Conservation (phyloP, 1,140 invertebrate species). For the Dreissena rostriformis region DNA sequence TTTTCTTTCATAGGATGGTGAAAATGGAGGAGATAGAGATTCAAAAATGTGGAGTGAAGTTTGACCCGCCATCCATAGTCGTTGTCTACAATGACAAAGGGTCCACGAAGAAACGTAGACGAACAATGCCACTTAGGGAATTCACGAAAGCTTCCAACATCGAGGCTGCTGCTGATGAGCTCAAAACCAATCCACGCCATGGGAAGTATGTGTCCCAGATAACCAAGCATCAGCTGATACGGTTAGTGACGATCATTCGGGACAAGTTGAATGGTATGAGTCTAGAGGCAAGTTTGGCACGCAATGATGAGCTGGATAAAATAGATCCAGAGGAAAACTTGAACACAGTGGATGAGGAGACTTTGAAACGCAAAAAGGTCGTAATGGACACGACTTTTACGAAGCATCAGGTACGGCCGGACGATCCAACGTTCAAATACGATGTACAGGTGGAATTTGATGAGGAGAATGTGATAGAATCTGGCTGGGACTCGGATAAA, state of each 20-base stretch:
- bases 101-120: conserved; percentile 71
- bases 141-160: conserved; percentile 76
- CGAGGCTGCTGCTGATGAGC: conserved; percentile 67
- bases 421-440: conserved; percentile 82
- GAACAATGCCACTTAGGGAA: conserved; percentile 80
- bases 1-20: conserved; percentile 48
- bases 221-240: conserved; percentile 71
- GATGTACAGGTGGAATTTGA: conserved; percentile 81
- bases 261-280: conserved; percentile 75
- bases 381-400: conserved; percentile 82
- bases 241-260: conserved; percentile 76
- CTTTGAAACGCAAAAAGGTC: conserved; percentile 81
- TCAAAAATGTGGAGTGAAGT: conserved; percentile 78
- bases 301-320: conserved; percentile 70
- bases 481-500: conserved; percentile 73
- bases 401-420: conserved; percentile 80
- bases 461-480: conserved; percentile 70
- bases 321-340: conserved; percentile 82
- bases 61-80: conserved; percentile 79
- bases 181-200: conserved; percentile 71
- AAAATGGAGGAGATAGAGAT: conserved; percentile 55
- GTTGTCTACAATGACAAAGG: conserved; percentile 73
- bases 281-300: conserved; percentile 79
- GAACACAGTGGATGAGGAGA: conserved; percentile 81
- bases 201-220: conserved; percentile 71